phyloP scores from a whole-genome alignment of 1,140 invertebrate genomes.

The Nomia melanderi region DNA sequence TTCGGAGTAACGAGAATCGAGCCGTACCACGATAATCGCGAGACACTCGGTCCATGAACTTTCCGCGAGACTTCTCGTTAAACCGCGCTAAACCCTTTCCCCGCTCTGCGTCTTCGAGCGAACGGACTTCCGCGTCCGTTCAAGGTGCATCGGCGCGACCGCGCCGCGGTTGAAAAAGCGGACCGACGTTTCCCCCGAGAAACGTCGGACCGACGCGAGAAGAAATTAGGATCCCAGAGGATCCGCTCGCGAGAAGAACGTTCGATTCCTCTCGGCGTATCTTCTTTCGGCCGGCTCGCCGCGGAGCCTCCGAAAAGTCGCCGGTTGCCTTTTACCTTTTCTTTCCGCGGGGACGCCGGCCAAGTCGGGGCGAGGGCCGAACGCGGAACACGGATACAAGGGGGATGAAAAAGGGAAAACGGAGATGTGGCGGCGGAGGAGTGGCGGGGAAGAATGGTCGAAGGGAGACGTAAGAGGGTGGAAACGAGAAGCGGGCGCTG shows the following conservation, averaged over 20 bases:
- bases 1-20: no score
- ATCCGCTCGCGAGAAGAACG: slow-evolving; percentile 31
- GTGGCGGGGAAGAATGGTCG: background rate
- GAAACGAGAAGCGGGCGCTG: background rate
- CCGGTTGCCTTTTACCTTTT: slow-evolving; percentile 10
- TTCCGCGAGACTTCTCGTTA: background rate
- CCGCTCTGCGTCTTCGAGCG: no score
- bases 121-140: no score
- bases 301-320: slow-evolving; percentile 47
- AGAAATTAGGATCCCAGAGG: slow-evolving; percentile 44
- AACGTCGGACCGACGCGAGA: background rate
- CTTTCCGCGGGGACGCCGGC: background rate
- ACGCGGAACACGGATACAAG: slow-evolving; percentile 6
- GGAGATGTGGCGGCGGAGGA: background rate
- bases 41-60: background rate
- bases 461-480: background rate
- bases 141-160: no score
- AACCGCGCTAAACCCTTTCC: background rate
- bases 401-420: background rate
- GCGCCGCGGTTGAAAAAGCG: background rate
- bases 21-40: no score
- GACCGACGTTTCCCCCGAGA: background rate
- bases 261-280: slow-evolving; percentile 41
- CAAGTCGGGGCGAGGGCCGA: background rate
- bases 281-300: slow-evolving; percentile 11